These are phyloP conservation scores for Eptatretus burgeri DNA, from an alignment of 2,113 vertebrate species.

Conservation along the genomic window DNA sequence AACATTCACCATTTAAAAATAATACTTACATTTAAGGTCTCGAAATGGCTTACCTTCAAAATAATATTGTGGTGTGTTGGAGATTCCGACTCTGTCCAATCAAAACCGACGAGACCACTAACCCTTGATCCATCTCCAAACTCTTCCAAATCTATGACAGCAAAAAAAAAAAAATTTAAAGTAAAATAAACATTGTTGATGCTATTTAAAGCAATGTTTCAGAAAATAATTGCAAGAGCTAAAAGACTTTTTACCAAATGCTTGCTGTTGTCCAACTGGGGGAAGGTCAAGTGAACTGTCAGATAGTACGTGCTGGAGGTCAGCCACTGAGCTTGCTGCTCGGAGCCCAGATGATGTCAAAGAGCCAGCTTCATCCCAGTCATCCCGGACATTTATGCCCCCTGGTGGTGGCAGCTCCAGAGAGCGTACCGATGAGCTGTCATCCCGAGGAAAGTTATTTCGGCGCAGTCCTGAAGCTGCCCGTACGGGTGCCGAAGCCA, in stretches of 20 bases:
- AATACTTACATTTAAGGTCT: no score
- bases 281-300: slow-evolving; percentile 99
- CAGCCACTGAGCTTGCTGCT: slow-evolving; percentile 60
- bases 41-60: no score
- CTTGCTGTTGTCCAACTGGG: slow-evolving; percentile 72
- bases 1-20: no score
- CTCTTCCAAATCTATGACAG: no score
- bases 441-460: slow-evolving; percentile 49
- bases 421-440: slow-evolving; percentile 74
- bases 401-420: slow-evolving; percentile 85
- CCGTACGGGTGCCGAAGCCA: slow-evolving; percentile 12
- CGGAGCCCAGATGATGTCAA: slow-evolving; percentile 97
- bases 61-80: no score
- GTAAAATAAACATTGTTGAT: no score
- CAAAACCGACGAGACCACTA: no score
- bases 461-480: background rate
- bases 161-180: no score
- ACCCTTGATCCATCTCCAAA: no score
- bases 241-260: slow-evolving; percentile 11
- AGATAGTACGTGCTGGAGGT: slow-evolving; percentile 95
- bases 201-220: no score
- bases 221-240: no score
- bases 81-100: no score
- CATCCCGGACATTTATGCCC: slow-evolving; percentile 76
- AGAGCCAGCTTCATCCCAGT: slow-evolving; percentile 79